Evolutionary conservation across 1,140 invertebrate genomes (phyloP).

Genomic region (Apolygus lucorum): DNA sequence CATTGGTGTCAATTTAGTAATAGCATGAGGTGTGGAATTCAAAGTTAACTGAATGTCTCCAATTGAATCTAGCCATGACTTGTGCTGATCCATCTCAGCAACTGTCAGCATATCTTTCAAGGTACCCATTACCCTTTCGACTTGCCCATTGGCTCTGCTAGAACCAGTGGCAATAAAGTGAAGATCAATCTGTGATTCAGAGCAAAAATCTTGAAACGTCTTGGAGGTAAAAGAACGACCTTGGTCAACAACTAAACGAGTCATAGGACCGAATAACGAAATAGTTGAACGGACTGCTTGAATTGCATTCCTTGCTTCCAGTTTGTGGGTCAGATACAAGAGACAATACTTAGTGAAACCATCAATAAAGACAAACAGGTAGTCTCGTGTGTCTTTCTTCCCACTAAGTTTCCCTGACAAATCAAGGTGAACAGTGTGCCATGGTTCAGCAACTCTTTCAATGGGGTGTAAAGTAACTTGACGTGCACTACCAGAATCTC

Average conservation of each 20-base stretch:
- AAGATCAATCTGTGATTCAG: too few species aligned
- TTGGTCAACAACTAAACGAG: not conserved
- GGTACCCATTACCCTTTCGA: too few species aligned
- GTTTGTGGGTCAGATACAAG: constrained; percentile 5
- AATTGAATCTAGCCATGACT: not conserved
- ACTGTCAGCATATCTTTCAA: too few species aligned
- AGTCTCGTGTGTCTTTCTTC: constrained; percentile 21
- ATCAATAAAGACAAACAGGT: constrained; percentile 31
- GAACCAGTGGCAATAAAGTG: too few species aligned
- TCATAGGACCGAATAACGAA: constrained; percentile 7
- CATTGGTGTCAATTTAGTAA: constrained; percentile 4
- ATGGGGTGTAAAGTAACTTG: constrained; percentile 22
- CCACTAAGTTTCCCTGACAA: constrained; percentile 21
- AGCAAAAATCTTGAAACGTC: constrained; percentile 36
- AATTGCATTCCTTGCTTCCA: constrained; percentile 1
- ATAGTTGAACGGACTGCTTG: not conserved
- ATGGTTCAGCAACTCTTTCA: constrained; percentile 2
- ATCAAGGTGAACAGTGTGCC: constrained; percentile 19
- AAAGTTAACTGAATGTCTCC: not conserved
- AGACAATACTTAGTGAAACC: constrained; percentile 6
- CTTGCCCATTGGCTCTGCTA: too few species aligned
- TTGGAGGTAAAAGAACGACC: constrained; percentile 32
- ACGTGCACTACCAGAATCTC: constrained; percentile 9
- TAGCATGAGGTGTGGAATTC: not conserved
- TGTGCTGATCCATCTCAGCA: too few species aligned